Conservation (phyloP, 2,888 invertebrate genomes). For the Sipha maydis region DNA sequence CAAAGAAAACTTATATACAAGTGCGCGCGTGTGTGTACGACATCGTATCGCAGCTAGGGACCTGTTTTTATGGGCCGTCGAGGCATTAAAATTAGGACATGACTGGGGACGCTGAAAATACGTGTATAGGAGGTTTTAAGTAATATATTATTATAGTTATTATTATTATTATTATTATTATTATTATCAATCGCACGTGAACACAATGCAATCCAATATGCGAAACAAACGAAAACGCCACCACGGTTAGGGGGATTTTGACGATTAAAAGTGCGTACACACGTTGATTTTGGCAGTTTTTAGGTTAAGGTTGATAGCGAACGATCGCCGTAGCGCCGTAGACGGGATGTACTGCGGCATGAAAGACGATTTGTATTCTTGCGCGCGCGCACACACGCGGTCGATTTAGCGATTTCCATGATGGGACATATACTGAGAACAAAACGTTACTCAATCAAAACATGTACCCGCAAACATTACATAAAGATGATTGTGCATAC, state of each 20-base stretch:
- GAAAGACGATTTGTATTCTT: neutral
- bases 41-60: neutral
- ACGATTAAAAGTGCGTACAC: neutral
- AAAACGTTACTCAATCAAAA: neutral
- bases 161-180: too few species aligned
- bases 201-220: neutral
- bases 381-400: neutral
- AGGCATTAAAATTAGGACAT: constrained; percentile 48
- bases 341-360: neutral
- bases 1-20: constrained; percentile 22
- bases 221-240: neutral
- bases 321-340: neutral
- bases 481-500: neutral
- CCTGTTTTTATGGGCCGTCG: neutral
- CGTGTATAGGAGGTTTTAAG: neutral
- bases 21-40: too few species aligned
- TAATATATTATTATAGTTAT: neutral
- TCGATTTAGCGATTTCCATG: neutral
- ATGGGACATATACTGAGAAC: neutral
- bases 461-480: neutral
- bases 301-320: constrained; percentile 37
- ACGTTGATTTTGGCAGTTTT: neutral
- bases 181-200: neutral
- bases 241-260: neutral
- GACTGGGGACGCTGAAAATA: neutral